Base-by-base conservation (phyloP, 1,140 invertebrate species). In the Helicoverpa zea region DNA sequence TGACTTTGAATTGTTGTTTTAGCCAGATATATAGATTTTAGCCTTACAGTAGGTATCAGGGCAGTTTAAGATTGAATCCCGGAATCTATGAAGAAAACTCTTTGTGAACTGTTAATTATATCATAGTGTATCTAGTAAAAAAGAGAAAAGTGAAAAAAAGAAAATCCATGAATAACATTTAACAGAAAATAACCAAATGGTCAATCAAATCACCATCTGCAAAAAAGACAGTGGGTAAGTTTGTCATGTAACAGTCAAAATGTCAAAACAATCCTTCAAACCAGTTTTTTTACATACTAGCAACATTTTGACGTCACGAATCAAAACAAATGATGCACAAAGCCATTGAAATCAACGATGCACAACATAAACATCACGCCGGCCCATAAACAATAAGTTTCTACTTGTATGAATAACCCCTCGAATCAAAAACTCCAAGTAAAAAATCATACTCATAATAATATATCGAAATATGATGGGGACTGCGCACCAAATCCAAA, bases 391-490 rank as follows among this genome's bases (percentile, higher is more conserved):
- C 75, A 77, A 77, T 77, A 66, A 64, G 18, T 14, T 14, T 10
- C 23, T 58, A 73, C 70, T 73, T 56, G n/a, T 54, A 66, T 43
- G 30, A 64, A 56, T 49, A 72, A 52, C 75, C 75, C 75, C 43
- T 43, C 43, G 49, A 35, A 66, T 66, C 75, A 54, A 66, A 66
- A 51, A 77, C 49, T 49, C 64, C 2, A 11, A 68, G 51, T 23
- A 30, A 77, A 77, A 77, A 77, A 54, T 77, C 52, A 51, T 76
- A 63, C 23, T 77, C 61, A 66, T 77, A 77, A 77, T 77, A 77
- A 77, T 66, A 66, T 61, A 64, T 29, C 75, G 75, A 77, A 66
- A 77, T 77, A 64, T 66, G 75, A 66, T 54, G 61, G 75, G 61
- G 75, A 54, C 12, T 11, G 9, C 49, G 13, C 52, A 29, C 68